These are phyloP conservation scores for Stegodyphus mimosarum DNA, from an alignment of 1,140 invertebrate species.

Conservation along the genomic window DNA sequence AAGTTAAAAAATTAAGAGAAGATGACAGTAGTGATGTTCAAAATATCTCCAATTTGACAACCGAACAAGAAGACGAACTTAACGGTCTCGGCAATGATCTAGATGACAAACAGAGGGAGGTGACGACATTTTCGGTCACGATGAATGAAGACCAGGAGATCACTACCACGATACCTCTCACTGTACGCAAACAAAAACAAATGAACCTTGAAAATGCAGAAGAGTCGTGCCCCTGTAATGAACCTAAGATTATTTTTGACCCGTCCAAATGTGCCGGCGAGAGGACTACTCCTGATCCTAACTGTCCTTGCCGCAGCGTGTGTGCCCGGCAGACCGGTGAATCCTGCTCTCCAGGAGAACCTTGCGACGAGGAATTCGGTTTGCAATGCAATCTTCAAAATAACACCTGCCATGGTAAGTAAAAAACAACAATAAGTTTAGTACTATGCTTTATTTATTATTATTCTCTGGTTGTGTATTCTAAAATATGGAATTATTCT, in stretches of 20 bases:
- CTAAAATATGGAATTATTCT: too few relatives aligned
- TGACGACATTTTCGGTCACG: background rate
- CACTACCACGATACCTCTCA: background rate
- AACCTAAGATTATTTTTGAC: background rate
- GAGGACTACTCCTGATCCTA: slow-evolving; percentile 17
- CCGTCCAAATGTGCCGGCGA: slow-evolving; percentile 16
- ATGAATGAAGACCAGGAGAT: background rate
- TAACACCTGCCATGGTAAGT: slow-evolving; percentile 48
- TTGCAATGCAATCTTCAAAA: slow-evolving; percentile 26
- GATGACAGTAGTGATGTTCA: background rate
- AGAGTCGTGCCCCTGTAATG: slow-evolving; percentile 18
- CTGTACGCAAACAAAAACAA: slow-evolving; percentile 42
- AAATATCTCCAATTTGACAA: background rate
- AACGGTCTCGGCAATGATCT: slow-evolving; percentile 14
- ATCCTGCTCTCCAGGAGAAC: slow-evolving; percentile 26
- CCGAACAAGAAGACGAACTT: background rate
- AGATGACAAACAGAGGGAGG: background rate
- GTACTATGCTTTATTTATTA: too few relatives aligned
- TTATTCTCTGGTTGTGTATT: too few relatives aligned
- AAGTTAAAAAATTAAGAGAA: background rate
- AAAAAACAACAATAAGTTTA: background rate
- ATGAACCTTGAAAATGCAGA: slow-evolving; percentile 29
- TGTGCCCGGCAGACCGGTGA: slow-evolving; percentile 42
- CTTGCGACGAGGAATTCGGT: slow-evolving; percentile 55
- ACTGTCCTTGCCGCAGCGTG: slow-evolving; percentile 32